A percentile compares a stretch with the other conserved stretches of the same genome.
Evolutionary conservation across 2,888 invertebrate genomes (phyloP).

Genomic region (Chironomus tentans): DNA sequence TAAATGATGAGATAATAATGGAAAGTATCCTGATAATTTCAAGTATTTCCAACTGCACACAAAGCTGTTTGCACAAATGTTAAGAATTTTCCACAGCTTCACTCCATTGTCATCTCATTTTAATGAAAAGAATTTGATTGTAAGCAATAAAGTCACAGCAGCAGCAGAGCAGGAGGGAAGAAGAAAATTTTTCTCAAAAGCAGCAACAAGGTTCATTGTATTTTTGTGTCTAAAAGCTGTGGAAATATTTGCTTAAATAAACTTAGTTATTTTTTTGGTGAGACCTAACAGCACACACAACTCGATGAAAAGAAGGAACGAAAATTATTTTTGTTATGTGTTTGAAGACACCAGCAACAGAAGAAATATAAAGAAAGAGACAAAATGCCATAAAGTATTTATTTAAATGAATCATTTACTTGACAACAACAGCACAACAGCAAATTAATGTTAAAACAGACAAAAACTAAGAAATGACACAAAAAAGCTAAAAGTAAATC

Average conservation of each 20-base stretch:
- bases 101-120: background rate
- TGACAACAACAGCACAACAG: background rate
- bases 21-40: background rate
- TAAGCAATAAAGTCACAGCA: background rate
- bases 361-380: no score
- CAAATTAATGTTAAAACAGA: background rate
- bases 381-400: background rate
- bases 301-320: background rate
- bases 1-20: background rate
- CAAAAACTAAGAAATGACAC: background rate
- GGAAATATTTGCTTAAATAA: conserved; percentile 19
- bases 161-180: background rate
- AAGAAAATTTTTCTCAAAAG: background rate
- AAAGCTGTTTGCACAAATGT: background rate
- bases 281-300: no score
- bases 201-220: conserved; percentile 2
- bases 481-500: background rate
- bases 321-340: background rate
- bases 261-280: background rate
- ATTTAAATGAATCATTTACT: conserved; percentile 11
- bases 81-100: background rate
- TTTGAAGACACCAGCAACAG: background rate
- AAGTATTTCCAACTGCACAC: background rate
- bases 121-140: conserved; percentile 10
- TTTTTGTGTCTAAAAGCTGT: conserved; percentile 1